A percentile compares a stretch with the other conserved stretches of the same genome.
phyloP scores from a whole-genome alignment of 1,140 invertebrate species.

The Euwallacea similis region DNA sequence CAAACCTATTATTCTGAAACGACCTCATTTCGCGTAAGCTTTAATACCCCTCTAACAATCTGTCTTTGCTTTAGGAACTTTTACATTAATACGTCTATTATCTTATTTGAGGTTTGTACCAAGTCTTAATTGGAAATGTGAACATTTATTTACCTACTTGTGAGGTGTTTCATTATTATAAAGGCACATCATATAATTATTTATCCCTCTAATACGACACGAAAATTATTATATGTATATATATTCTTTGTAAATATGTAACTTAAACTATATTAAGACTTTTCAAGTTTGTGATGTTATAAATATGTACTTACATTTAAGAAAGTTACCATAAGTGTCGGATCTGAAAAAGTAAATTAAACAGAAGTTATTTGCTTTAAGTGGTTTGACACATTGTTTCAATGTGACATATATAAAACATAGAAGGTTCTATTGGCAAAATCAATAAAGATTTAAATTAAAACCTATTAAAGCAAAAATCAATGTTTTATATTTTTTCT shows the following conservation, averaged over 20 bases:
- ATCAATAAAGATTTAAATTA: too few species aligned
- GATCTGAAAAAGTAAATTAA: too few species aligned
- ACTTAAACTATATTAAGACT: slow-evolving; percentile 18
- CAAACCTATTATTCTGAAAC: slow-evolving; percentile 14
- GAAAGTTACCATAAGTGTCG: neutral
- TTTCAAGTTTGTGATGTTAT: slow-evolving; percentile 23
- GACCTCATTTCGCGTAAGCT: neutral
- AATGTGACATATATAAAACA: too few species aligned
- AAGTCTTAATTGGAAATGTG: neutral
- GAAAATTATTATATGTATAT: neutral
- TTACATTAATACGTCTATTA: neutral
- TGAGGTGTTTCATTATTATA: slow-evolving; percentile 25
- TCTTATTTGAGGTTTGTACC: slow-evolving; percentile 14
- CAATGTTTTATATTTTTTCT: too few species aligned
- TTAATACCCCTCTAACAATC: neutral
- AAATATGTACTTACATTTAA: neutral
- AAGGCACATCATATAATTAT: slow-evolving; percentile 26
- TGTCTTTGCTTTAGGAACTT: neutral
- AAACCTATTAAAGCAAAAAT: too few species aligned
- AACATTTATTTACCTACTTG: slow-evolving; percentile 1
- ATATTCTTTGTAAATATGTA: neutral
- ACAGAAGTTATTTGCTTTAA: too few species aligned
- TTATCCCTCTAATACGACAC: neutral
- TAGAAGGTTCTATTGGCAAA: too few species aligned
- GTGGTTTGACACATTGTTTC: too few species aligned